These are phyloP conservation scores for Unio pictorum DNA, from an alignment of 2,888 invertebrate species.

Conservation along the genomic window DNA sequence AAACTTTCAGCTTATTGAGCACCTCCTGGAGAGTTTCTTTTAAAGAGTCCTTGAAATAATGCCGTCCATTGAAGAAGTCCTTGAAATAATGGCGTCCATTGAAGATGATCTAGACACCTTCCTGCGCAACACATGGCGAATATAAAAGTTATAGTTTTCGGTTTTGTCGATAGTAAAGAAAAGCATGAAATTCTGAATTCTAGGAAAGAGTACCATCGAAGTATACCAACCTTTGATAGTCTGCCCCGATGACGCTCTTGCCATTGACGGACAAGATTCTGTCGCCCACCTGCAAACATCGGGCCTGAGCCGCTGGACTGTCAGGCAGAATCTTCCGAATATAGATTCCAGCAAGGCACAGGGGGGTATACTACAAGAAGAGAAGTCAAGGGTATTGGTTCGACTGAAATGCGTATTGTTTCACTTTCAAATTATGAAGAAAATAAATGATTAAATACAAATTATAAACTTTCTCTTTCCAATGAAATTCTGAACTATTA, in stretches of 20 bases:
- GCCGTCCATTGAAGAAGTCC: too few species aligned
- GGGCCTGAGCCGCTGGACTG: conserved; percentile 54
- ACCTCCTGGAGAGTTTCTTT: too few species aligned
- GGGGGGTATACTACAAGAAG: conserved; percentile 55
- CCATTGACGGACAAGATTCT: conserved; percentile 63
- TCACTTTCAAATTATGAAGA: background rate
- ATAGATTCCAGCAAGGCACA: conserved; percentile 58
- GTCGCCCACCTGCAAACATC: conserved; percentile 59
- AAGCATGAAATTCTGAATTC: background rate
- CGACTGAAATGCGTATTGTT: too few species aligned
- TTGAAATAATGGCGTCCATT: too few species aligned
- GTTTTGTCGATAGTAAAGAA: background rate
- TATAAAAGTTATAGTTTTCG: background rate
- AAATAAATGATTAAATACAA: background rate
- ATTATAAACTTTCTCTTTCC: too few species aligned
- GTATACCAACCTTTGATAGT: conserved; percentile 56
- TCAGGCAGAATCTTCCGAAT: conserved; percentile 56
- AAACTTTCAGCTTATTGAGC: too few species aligned
- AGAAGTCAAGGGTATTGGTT: background rate
- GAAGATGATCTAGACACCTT: too few species aligned
- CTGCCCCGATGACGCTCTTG: conserved; percentile 56
- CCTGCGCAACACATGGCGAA: too few species aligned
- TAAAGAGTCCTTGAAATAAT: too few species aligned
- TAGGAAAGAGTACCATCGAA: background rate
- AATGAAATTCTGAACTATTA: too few species aligned